Base-by-base conservation (phyloP, 2,888 invertebrate species). In the Gerris lacustris region DNA sequence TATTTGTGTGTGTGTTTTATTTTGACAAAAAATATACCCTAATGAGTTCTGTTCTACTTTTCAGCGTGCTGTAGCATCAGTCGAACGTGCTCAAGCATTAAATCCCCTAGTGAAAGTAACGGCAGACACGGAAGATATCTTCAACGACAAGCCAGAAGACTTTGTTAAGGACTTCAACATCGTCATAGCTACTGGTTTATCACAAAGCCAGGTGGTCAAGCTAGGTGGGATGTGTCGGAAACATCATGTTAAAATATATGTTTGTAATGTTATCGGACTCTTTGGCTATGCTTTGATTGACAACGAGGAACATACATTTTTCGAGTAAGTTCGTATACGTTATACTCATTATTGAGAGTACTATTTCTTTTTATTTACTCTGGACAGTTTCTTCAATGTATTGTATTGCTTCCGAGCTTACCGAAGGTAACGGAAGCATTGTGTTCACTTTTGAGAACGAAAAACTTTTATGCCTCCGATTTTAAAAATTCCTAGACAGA, bases 61-160 rank as follows among this genome's bases (percentile, higher is more conserved):
- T 63, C 77, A 91, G 88, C 86, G 96, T 78, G 96, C 96, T 0
- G 88, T 90, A 80, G 89, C 90, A 64, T 93, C 95, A 0, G 79
- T 91, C 66, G 81, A 84, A 67, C 85, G 91, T 77, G 91, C 94
- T 0, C 89, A 89, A 78, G 88, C 88, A 70, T 84, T 99, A 75
- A 99, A 99, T 82, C 95, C 96, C 0, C 91, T 96, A 88, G 98
- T 99, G 0, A 86, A 90, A 75, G 87, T 98, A 64, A 84, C 82
- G 0, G 83, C 87, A 0, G 89, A 91, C 77, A 85, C 85, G 0
- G 84, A 85, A 55, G 81, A 84, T 15, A 82, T 92, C 0, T 82
- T 85, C 11, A 83, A 86, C 45, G 89, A 94, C 77, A 82, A 86
- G 0, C 87, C 88, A 67, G 73, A 73, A n/a, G 72, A 63, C 47